Percentiles rank a stretch among this genome's conserved stretches.
These are phyloP conservation scores for Mesorhabditis spiculigera DNA, from an alignment of 2,888 invertebrate genomes.

Conservation along the genomic window DNA sequence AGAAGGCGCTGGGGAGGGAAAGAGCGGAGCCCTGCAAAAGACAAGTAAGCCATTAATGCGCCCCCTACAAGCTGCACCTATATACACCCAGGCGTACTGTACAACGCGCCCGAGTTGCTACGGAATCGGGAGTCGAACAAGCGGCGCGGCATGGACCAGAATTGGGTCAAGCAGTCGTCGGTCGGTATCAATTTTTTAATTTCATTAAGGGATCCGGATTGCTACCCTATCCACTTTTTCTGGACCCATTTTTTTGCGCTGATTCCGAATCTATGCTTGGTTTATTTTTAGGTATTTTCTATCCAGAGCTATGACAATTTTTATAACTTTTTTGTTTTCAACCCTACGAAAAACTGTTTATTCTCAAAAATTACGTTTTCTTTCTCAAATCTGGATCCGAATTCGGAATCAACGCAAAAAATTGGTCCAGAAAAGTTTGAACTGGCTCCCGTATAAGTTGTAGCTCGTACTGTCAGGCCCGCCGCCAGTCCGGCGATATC, in stretches of 20 bases:
- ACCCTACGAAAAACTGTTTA: too few relatives aligned
- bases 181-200: not conserved
- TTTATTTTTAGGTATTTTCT: too few relatives aligned
- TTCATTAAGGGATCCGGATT: too few relatives aligned
- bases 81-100: constrained; percentile 31
- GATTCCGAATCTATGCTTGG: too few relatives aligned
- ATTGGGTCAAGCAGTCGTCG: constrained; percentile 44
- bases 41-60: constrained; percentile 38
- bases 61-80: constrained; percentile 40
- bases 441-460: not conserved
- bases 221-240: not conserved
- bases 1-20: constrained; percentile 38
- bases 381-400: too few relatives aligned
- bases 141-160: constrained; percentile 43
- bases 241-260: not conserved
- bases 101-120: constrained; percentile 45
- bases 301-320: too few relatives aligned
- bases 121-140: constrained; percentile 45
- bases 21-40: constrained; percentile 43
- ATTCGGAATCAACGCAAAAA: too few relatives aligned
- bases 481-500: constrained; percentile 52
- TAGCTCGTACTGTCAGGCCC: constrained; percentile 8
- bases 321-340: too few relatives aligned
- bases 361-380: too few relatives aligned
- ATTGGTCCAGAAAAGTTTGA: too few relatives aligned